A percentile compares a stretch with the other conserved stretches of the same genome.
Conservation (phyloP, 2,888 invertebrate genomes). For the Cerastis rubricosa region DNA sequence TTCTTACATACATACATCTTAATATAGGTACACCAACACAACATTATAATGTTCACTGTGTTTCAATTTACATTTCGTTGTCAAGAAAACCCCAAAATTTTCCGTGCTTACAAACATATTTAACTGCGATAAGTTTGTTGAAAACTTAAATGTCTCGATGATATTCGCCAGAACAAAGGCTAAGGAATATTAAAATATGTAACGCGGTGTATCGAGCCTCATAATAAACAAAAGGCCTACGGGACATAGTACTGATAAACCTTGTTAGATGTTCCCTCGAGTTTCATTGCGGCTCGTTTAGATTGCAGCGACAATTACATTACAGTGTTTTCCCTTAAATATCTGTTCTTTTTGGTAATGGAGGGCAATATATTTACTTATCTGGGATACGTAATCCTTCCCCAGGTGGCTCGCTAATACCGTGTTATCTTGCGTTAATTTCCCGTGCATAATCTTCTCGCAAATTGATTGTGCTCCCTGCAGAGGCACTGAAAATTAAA, state of each 20-base stretch:
- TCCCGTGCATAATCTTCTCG: constrained; percentile 79
- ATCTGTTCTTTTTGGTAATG: constrained; percentile 82
- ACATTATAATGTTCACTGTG: constrained; percentile 28
- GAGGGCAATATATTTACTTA: constrained; percentile 85
- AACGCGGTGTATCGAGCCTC: constrained; percentile 73
- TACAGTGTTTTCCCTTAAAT: constrained; percentile 79
- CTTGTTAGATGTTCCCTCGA: constrained; percentile 76
- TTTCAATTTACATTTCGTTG: constrained; percentile 46
- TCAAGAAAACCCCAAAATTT: constrained; percentile 63
- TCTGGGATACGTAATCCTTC: constrained; percentile 83
- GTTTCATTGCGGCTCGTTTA: constrained; percentile 80
- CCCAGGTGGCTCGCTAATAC: constrained; percentile 84
- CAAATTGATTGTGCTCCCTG: constrained; percentile 82
- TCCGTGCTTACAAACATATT: constrained; percentile 65
- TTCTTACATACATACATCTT: constrained; percentile 48
- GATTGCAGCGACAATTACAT: constrained; percentile 80
- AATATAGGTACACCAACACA: constrained; percentile 41
- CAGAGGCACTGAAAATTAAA: constrained; percentile 69
- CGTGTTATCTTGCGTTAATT: constrained; percentile 87
- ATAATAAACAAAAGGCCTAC: constrained; percentile 81
- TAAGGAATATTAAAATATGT: constrained; percentile 83
- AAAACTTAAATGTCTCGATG: constrained; percentile 75
- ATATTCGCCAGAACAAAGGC: constrained; percentile 79
- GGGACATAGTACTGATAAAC: constrained; percentile 79
- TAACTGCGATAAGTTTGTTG: constrained; percentile 79